These are phyloP conservation scores for Hirtodrosophila histrioides DNA, from an alignment of 2,888 invertebrate genomes.

Conservation along the genomic window DNA sequence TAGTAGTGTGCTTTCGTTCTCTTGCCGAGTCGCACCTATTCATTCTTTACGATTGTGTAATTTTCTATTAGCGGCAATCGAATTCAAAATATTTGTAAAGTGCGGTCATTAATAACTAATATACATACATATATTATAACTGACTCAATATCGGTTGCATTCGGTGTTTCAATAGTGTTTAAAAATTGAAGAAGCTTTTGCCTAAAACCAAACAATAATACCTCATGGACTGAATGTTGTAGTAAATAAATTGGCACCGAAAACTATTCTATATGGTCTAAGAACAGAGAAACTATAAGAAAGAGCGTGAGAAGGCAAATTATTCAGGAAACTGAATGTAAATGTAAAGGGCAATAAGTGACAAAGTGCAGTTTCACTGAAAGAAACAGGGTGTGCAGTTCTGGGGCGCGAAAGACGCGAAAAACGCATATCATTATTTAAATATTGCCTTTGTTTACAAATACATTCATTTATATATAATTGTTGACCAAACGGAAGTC, in stretches of 20 bases:
- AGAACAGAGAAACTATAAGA: conserved; percentile 11
- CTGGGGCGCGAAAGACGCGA: not conserved
- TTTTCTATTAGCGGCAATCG: conserved; percentile 21
- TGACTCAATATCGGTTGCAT: conserved; percentile 3
- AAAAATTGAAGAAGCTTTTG: no score
- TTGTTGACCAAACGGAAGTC: no score
- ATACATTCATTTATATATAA: no score
- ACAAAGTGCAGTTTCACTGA: conserved; percentile 32
- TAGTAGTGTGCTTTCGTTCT: conserved; percentile 29
- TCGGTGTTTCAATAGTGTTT: not conserved
- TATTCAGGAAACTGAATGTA: conserved; percentile 18
- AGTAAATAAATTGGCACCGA: no score
- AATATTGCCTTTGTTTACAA: not conserved
- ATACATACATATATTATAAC: not conserved
- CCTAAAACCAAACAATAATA: no score
- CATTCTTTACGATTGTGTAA: conserved; percentile 39
- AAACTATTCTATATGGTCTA: conserved; percentile 6
- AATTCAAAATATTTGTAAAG: conserved; percentile 10
- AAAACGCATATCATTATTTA: not conserved
- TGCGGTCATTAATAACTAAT: conserved; percentile 1
- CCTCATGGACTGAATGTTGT: no score
- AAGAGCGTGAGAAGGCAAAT: conserved; percentile 28
- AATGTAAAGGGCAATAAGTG: conserved; percentile 27
- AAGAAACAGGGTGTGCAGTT: conserved; percentile 13
- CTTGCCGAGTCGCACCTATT: conserved; percentile 24